A percentile compares a stretch with the other conserved stretches of the same genome.
These are phyloP conservation scores for Gryon sp. DNA, from an alignment of 1,140 invertebrate species.

Conservation along the genomic window DNA sequence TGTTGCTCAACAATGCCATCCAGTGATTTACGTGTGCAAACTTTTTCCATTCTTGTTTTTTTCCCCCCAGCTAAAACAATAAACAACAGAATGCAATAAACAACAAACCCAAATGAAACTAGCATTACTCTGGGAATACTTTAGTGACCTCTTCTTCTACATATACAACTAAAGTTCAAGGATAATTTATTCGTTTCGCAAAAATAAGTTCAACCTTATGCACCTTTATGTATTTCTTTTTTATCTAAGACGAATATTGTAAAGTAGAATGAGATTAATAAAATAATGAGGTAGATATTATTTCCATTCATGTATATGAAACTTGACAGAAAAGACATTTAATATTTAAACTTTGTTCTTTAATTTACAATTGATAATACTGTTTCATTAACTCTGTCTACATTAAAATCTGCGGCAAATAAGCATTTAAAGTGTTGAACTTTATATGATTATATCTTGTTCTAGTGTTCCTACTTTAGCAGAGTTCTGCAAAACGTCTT, in stretches of 20 bases:
- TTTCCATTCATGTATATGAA: no score
- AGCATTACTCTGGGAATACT: slow-evolving; percentile 42
- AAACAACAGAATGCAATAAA: slow-evolving; percentile 70
- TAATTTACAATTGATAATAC: slow-evolving; percentile 26
- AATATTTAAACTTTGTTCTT: no score
- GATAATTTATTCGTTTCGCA: slow-evolving; percentile 24
- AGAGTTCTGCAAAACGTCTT: slow-evolving; percentile 71
- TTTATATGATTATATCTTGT: slow-evolving; percentile 61
- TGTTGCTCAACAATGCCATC: slow-evolving; percentile 51
- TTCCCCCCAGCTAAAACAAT: slow-evolving; percentile 56
- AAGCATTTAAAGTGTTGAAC: slow-evolving; percentile 21
- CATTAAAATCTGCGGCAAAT: slow-evolving; percentile 9
- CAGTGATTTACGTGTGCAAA: slow-evolving; percentile 36
- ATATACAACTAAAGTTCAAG: slow-evolving; percentile 11
- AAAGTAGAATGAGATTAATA: no score
- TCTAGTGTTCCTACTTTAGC: slow-evolving; percentile 51
- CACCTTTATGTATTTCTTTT: slow-evolving; percentile 10
- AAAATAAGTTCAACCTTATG: slow-evolving; percentile 25
- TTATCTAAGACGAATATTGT: slow-evolving; percentile 7
- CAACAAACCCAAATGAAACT: slow-evolving; percentile 51
- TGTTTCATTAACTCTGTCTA: no score
- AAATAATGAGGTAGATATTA: no score
- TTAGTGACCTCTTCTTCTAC: slow-evolving; percentile 26
- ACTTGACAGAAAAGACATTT: no score
- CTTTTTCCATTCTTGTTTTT: slow-evolving; percentile 27